Evolutionary conservation across 2,888 invertebrate species (phyloP).

Genomic region (Caenorhabditis macrosperma): DNA sequence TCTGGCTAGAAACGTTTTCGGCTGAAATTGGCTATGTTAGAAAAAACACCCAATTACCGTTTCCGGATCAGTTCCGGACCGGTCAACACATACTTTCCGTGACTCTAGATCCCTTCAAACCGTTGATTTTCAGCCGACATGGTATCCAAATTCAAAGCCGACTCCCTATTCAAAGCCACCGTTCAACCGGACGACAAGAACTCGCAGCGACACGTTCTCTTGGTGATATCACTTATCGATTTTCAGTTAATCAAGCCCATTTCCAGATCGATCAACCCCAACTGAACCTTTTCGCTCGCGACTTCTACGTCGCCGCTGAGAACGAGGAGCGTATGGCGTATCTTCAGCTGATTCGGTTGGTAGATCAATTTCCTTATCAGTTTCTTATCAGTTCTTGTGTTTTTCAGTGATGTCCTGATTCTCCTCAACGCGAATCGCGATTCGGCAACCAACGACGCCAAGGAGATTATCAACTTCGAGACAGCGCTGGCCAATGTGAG

Average conservation of each 20-base stretch:
- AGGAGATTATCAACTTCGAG: slow-evolving; percentile 87
- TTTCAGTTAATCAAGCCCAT: not conserved
- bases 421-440: slow-evolving; percentile 85
- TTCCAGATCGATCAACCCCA: slow-evolving; percentile 90
- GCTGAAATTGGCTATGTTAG: too few species aligned
- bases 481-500: slow-evolving; percentile 88
- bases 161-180: slow-evolving; percentile 80
- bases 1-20: too few species aligned
- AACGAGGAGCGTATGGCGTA: slow-evolving; percentile 87
- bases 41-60: too few species aligned
- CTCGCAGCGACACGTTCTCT: slow-evolving; percentile 90
- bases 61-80: too few species aligned
- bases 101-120: not conserved
- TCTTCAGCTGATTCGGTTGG: slow-evolving; percentile 73
- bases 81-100: too few species aligned
- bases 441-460: slow-evolving; percentile 85
- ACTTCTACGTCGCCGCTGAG: slow-evolving; percentile 88
- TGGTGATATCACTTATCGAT: slow-evolving; percentile 83
- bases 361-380: not conserved
- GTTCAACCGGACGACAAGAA: slow-evolving; percentile 94
- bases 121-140: slow-evolving; percentile 51
- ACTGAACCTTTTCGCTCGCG: slow-evolving; percentile 88
- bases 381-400: not conserved
- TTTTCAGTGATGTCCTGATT: slow-evolving; percentile 75
- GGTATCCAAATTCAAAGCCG: slow-evolving; percentile 74